A percentile compares a stretch with the other conserved stretches of the same genome.
Evolutionary conservation across 2,113 vertebrate genomes (phyloP).

Genomic region (Lepus americanus): DNA sequence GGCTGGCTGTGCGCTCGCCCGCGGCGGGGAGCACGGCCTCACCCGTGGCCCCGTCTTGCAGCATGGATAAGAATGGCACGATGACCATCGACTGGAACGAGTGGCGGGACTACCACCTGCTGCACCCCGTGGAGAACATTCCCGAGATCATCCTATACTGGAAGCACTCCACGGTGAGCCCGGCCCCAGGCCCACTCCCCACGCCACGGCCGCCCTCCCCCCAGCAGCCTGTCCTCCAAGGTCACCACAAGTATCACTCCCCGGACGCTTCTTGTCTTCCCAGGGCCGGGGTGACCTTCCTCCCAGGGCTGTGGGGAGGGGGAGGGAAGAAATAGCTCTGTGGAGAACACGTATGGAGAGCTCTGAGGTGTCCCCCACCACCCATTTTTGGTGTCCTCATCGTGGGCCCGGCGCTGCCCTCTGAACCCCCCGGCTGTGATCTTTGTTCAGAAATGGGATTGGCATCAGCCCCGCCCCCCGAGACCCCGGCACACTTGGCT

Average conservation of each 20-base stretch:
- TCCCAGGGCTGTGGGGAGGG: fast-evolving
- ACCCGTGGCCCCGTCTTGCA: conserved; percentile 74
- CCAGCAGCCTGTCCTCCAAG: background rate
- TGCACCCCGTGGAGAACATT: conserved; percentile 96
- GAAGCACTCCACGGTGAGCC: conserved; percentile 97
- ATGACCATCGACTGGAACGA: conserved; percentile 99
- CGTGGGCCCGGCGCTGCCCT: fast-evolving
- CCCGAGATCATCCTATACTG: conserved; percentile 98
- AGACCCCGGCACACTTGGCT: fast-evolving
- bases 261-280: background rate
- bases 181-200: background rate
- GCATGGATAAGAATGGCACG: conserved; percentile 98
- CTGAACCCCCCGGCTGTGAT: background rate
- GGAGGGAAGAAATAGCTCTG: background rate
- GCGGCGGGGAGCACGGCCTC: conserved; percentile 22
- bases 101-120: conserved; percentile 96
- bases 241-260: background rate
- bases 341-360: background rate
- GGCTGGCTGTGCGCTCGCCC: background rate
- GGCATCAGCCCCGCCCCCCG: fast-evolving
- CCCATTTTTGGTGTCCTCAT: background rate
- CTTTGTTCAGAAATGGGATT: background rate
- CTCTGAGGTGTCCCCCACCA: background rate
- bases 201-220: background rate
- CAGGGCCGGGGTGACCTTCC: background rate